Conservation (phyloP, 2,888 invertebrate species). For the Cristatella mucedo region DNA sequence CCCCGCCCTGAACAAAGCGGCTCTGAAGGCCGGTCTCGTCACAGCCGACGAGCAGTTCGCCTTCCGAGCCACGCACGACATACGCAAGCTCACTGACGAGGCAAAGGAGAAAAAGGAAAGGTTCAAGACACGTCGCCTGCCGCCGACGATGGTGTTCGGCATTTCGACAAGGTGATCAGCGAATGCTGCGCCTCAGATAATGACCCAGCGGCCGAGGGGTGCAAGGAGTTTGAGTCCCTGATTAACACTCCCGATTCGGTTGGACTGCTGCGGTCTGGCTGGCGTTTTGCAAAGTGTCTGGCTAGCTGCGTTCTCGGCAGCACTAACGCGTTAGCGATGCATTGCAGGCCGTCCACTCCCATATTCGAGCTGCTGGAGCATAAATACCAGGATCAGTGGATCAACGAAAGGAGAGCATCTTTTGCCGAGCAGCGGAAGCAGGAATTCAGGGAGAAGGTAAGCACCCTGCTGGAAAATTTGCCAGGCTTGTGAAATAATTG, state of each 20-base stretch:
- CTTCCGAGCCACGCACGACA: slow-evolving; percentile 31
- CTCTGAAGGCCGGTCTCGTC: slow-evolving; percentile 27
- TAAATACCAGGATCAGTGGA: slow-evolving; percentile 35
- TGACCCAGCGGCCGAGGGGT: too few species aligned
- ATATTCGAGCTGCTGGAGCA: slow-evolving; percentile 35
- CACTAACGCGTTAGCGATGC: not conserved
- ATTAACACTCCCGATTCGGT: too few species aligned
- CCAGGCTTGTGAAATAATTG: too few species aligned
- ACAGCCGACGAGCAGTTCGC: slow-evolving; percentile 27
- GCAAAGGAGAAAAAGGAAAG: slow-evolving; percentile 16
- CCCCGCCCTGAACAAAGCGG: slow-evolving; percentile 29
- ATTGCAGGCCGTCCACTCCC: slow-evolving; percentile 32
- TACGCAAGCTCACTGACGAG: slow-evolving; percentile 20
- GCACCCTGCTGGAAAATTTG: too few species aligned
- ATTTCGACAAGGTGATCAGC: slow-evolving; percentile 25
- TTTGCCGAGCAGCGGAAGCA: slow-evolving; percentile 19
- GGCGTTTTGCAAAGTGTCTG: too few species aligned
- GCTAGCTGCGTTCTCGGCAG: not conserved
- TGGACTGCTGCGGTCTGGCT: too few species aligned
- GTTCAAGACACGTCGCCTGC: slow-evolving; percentile 20
- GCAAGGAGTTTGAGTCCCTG: too few species aligned
- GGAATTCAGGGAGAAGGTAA: slow-evolving; percentile 21
- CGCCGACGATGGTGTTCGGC: slow-evolving; percentile 30
- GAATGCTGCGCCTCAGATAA: too few species aligned
- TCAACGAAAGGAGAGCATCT: slow-evolving; percentile 19